A percentile compares a stretch with the other conserved stretches of the same genome.
phyloP scores from a whole-genome alignment of 2,888 invertebrate species.

The Orchesellides sinensis region DNA sequence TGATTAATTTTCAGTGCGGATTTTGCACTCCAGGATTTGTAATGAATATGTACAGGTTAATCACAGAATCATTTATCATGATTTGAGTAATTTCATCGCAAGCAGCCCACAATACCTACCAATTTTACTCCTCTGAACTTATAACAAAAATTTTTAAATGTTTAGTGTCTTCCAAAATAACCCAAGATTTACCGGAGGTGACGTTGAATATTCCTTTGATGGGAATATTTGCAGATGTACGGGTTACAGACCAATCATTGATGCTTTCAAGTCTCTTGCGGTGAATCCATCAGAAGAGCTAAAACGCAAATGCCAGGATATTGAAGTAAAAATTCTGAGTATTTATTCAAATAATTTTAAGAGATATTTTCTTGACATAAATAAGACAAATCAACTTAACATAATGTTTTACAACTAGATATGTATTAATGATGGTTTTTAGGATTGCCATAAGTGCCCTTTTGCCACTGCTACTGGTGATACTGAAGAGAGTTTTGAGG shows the following conservation, averaged over 20 bases:
- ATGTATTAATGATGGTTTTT: neutral
- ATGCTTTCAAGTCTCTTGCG: constrained; percentile 85
- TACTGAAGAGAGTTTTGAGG: neutral
- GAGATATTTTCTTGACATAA: neutral
- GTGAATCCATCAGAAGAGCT: constrained; percentile 80
- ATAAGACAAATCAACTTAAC: neutral
- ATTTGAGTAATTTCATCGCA: constrained; percentile 83
- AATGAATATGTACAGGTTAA: constrained; percentile 79
- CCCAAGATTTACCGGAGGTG: constrained; percentile 80
- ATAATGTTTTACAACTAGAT: neutral
- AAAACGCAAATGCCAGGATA: constrained; percentile 77
- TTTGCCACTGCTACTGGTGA: neutral
- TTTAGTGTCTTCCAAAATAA: constrained; percentile 69
- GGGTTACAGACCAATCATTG: constrained; percentile 83
- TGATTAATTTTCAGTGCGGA: constrained; percentile 79
- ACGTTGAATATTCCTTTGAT: constrained; percentile 82
- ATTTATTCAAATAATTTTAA: neutral
- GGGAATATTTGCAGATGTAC: constrained; percentile 75
- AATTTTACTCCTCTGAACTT: neutral
- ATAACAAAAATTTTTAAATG: neutral
- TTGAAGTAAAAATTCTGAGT: constrained; percentile 77
- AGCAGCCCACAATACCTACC: constrained; percentile 73
- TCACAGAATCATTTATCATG: constrained; percentile 81
- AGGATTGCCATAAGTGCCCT: constrained; percentile 47
- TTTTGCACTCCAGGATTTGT: constrained; percentile 88